Conservation (phyloP, 1,140 invertebrate species). For the Araneus ventricosus region DNA sequence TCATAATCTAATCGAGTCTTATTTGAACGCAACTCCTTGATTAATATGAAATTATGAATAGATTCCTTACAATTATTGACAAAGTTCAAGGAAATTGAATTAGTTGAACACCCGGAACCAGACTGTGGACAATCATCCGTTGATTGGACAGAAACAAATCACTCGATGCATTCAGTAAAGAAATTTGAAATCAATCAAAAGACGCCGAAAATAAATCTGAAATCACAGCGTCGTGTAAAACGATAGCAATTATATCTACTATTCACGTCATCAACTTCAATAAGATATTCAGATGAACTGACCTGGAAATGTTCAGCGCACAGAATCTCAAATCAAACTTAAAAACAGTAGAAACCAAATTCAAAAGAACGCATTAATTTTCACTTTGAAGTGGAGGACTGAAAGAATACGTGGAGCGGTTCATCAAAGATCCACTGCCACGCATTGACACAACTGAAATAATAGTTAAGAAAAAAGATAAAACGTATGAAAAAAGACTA, state of each 20-base stretch:
- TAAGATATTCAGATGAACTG: not conserved
- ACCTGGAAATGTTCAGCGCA: not conserved
- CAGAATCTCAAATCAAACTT: not conserved
- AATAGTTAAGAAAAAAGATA: not conserved
- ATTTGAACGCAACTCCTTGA: too few species aligned
- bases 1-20: too few species aligned
- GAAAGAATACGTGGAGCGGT: not conserved
- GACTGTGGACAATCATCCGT: too few species aligned
- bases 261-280: not conserved
- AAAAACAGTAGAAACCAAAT: not conserved
- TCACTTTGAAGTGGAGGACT: not conserved
- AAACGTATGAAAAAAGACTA: too few species aligned
- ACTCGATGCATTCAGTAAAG: too few species aligned
- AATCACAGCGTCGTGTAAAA: not conserved
- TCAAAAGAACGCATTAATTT: not conserved
- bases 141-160: too few species aligned
- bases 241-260: not conserved
- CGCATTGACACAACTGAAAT: not conserved
- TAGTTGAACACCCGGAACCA: too few species aligned
- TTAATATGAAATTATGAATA: too few species aligned
- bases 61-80: too few species aligned
- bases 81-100: too few species aligned
- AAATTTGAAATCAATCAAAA: not conserved
- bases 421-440: not conserved
- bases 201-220: not conserved